A percentile compares a stretch with the other conserved stretches of the same genome.
Conservation (phyloP, 2,113 vertebrate genomes). For the Xenopus tropicalis region DNA sequence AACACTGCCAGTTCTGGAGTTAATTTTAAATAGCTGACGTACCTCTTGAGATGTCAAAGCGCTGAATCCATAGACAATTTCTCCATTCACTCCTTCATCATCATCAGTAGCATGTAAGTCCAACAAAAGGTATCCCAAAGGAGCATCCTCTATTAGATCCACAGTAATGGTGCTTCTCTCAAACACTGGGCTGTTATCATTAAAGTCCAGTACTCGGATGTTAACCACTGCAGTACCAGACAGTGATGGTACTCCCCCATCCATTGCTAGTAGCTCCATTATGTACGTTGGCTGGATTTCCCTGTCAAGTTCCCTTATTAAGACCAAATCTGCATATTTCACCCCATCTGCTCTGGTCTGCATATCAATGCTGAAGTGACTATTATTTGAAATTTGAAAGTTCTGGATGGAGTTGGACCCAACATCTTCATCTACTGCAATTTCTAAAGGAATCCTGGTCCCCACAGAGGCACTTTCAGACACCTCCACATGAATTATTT, state of each 20-base stretch:
- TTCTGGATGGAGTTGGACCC: constrained; percentile 88
- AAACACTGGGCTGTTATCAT: constrained; percentile 90
- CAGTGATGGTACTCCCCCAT: constrained; percentile 51
- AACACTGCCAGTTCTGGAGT: constrained; percentile 78
- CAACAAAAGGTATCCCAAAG: constrained; percentile 73
- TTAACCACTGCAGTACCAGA: constrained; percentile 80
- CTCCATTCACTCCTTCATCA: constrained; percentile 86
- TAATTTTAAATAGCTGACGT: constrained; percentile 82
- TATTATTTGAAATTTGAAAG: constrained; percentile 87
- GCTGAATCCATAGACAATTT: constrained; percentile 84
- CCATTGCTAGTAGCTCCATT: constrained; percentile 74
- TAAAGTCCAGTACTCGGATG: constrained; percentile 85
- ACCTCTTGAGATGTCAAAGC: constrained; percentile 81
- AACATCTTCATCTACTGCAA: constrained; percentile 84
- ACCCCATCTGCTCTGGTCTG: constrained; percentile 86
- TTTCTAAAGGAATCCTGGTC: constrained; percentile 81
- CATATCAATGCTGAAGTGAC: constrained; percentile 87
- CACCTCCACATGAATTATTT: constrained; percentile 75
- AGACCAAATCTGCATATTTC: constrained; percentile 87
- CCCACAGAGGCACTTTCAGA: constrained; percentile 83
- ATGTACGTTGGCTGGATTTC: constrained; percentile 79
- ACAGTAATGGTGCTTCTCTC: constrained; percentile 79
- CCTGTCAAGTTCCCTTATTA: constrained; percentile 86
- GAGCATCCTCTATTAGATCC: constrained; percentile 82
- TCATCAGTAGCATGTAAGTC: constrained; percentile 80